phyloP scores from a whole-genome alignment of 2,888 invertebrate genomes.

The Dryococelus australis region DNA sequence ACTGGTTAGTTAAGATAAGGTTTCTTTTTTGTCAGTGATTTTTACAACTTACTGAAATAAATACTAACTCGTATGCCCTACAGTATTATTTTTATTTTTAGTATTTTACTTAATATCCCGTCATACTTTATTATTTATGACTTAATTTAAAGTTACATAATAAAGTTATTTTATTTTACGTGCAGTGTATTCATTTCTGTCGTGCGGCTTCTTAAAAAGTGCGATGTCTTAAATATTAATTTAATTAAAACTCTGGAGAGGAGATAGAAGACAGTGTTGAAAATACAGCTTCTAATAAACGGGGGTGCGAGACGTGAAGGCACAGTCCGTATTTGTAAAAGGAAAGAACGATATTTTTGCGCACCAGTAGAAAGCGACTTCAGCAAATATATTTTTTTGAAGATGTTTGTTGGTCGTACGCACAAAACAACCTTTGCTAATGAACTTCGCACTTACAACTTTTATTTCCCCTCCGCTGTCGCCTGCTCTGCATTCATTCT shows the following conservation, averaged over 20 bases:
- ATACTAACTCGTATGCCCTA: too few species aligned
- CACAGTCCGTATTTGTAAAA: neutral
- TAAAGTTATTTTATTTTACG: too few species aligned
- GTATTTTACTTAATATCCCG: too few species aligned
- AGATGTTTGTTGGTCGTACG: neutral
- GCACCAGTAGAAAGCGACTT: neutral
- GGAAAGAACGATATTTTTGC: neutral
- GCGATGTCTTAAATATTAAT: neutral
- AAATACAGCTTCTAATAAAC: neutral
- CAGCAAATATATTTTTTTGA: neutral
- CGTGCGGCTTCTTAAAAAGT: neutral
- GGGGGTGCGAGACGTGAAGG: neutral
- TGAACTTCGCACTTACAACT: neutral
- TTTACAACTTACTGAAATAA: too few species aligned
- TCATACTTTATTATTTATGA: too few species aligned
- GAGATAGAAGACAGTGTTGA: neutral
- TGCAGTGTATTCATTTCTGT: too few species aligned
- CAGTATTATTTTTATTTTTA: too few species aligned
- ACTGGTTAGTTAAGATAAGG: too few species aligned
- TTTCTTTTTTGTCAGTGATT: too few species aligned
- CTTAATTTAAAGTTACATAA: too few species aligned
- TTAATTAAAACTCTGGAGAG: neutral
- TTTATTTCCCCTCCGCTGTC: neutral
- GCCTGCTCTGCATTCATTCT: constrained; percentile 8
- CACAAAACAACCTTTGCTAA: neutral